Evolutionary conservation across 2,888 invertebrate species (phyloP).

Genomic region (Cheiracanthium punctorium): DNA sequence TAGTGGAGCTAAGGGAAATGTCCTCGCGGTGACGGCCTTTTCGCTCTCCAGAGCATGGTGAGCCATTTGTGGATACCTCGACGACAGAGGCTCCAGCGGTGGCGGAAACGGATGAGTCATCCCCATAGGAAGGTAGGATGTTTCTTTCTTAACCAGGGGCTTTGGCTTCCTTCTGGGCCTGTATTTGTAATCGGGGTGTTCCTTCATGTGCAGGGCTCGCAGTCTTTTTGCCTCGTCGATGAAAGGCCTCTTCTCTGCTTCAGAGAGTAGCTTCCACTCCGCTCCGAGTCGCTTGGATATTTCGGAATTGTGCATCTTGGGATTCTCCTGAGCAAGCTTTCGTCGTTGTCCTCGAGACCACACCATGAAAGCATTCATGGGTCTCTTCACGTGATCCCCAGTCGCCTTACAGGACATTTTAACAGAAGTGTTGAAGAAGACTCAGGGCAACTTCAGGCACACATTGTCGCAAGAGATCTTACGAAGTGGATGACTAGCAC

Average conservation of each 20-base stretch:
- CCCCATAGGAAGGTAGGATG: conserved; percentile 42
- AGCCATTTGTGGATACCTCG: conserved; percentile 41
- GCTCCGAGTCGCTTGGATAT: conserved; percentile 97
- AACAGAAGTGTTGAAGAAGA: not conserved
- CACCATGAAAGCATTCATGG: conserved; percentile 99
- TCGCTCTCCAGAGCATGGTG: conserved; percentile 69
- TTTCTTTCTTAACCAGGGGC: conserved; percentile 79
- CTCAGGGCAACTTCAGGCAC: not conserved
- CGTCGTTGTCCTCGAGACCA: conserved; percentile 98
- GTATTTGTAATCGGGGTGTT: conserved; percentile 94
- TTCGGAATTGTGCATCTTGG: conserved; percentile 99
- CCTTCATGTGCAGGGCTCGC: conserved; percentile 96
- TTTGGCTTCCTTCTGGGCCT: conserved; percentile 88
- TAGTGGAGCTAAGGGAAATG: conserved; percentile 68
- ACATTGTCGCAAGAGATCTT: too few species aligned
- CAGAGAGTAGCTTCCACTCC: conserved; percentile 97
- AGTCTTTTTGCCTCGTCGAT: conserved; percentile 98
- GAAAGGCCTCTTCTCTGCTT: conserved; percentile 97
- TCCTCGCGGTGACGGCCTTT: conserved; percentile 71
- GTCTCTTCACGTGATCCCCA: conserved; percentile 93
- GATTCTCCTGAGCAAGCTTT: conserved; percentile 99
- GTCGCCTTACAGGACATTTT: conserved; percentile 64
- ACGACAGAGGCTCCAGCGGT: conserved; percentile 46
- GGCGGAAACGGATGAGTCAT: conserved; percentile 49
- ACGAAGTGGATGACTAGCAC: too few species aligned